phyloP scores from a whole-genome alignment of 2,888 invertebrate species.

The Yponomeuta evonymella region DNA sequence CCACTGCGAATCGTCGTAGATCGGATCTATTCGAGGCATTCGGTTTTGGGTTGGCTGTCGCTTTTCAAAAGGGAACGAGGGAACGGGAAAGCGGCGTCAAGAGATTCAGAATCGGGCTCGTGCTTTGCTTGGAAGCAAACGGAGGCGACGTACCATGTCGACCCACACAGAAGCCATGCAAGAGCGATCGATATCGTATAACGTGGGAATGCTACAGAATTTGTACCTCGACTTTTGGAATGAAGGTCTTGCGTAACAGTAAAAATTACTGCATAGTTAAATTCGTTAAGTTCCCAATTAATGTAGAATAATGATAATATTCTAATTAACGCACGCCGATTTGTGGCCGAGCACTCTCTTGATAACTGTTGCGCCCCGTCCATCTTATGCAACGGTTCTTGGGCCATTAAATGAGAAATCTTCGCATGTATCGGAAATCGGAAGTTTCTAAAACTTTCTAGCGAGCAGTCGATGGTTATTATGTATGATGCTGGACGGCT shows the following conservation, averaged over 20 bases:
- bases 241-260: slow-evolving; percentile 15
- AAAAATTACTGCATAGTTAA: not conserved
- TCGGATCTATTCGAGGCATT: not conserved
- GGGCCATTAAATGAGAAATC: slow-evolving; percentile 9
- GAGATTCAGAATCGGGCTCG: slow-evolving; percentile 4
- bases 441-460: slow-evolving; percentile 15
- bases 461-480: not conserved
- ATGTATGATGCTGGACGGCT: slow-evolving; percentile 3
- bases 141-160: slow-evolving; percentile 46
- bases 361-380: not conserved
- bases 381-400: slow-evolving; percentile 1
- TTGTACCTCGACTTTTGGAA: slow-evolving; percentile 15
- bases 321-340: slow-evolving; percentile 14
- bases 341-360: not conserved
- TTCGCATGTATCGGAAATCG: slow-evolving; percentile 6
- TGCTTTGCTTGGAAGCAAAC: slow-evolving; percentile 12
- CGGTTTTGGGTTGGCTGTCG: not conserved
- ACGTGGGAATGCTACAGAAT: slow-evolving; percentile 37
- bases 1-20: not conserved
- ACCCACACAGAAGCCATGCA: slow-evolving; percentile 54
- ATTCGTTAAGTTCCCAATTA: not conserved
- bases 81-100: not conserved
- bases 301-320: not conserved
- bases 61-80: not conserved
- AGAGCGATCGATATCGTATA: slow-evolving; percentile 60